These are phyloP conservation scores for Hyposoter didymator DNA, from an alignment of 2,888 invertebrate species.

Conservation along the genomic window DNA sequence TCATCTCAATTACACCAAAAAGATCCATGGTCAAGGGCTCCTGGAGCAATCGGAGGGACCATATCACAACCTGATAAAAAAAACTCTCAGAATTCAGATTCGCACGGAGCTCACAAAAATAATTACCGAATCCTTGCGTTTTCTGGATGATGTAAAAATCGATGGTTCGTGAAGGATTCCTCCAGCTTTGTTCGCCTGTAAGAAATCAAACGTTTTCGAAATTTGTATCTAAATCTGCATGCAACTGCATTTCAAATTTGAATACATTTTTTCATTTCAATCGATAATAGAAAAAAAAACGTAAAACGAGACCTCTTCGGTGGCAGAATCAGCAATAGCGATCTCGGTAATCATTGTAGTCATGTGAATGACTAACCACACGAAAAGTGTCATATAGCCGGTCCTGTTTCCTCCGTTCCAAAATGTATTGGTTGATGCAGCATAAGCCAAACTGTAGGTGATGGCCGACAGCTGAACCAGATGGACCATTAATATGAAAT, in stretches of 20 bases:
- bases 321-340: conserved; percentile 45
- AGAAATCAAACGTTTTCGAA: background rate
- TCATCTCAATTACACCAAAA: conserved; percentile 49
- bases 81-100: background rate
- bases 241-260: background rate
- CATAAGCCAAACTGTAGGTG: conserved; percentile 10
- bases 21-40: conserved; percentile 58
- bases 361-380: conserved; percentile 50
- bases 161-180: conserved; percentile 47
- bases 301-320: conserved; percentile 37
- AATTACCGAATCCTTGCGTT: conserved; percentile 37
- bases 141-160: conserved; percentile 23
- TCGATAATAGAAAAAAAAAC: background rate
- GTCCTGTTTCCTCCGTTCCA: background rate
- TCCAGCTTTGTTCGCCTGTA: conserved; percentile 56
- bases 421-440: background rate
- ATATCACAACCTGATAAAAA: conserved; percentile 32
- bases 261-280: background rate
- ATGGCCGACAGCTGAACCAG: conserved; percentile 6
- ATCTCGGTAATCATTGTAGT: conserved; percentile 40
- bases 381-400: background rate
- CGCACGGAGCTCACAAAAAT: background rate
- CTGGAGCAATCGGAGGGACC: conserved; percentile 58
- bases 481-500: conserved; percentile 18
- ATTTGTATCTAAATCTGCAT: background rate